These are phyloP conservation scores for Cassiopea xamachana DNA, from an alignment of 30 jellyfish, hydroid and myxozoan species.

Conservation along the genomic window DNA sequence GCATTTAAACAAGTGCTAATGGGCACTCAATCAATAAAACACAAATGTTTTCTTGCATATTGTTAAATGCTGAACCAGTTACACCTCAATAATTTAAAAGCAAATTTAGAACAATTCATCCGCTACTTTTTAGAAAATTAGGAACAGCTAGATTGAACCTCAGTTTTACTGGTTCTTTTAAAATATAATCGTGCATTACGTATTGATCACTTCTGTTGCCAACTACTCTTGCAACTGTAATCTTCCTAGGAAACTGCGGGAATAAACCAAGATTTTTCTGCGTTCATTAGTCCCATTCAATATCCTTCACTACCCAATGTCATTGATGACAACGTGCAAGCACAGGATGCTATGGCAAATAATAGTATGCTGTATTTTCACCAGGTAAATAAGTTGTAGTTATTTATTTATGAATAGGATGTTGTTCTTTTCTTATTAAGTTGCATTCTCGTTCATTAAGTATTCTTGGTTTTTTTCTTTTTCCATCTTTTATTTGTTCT, in stretches of 20 bases:
- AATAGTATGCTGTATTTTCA: conserved; percentile 89
- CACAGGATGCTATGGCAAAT: conserved; percentile 70
- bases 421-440: background rate
- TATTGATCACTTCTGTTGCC: too few species aligned
- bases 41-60: too few species aligned
- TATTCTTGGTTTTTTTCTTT: background rate
- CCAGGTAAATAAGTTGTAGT: conserved; percentile 50
- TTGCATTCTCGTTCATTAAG: background rate
- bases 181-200: too few species aligned
- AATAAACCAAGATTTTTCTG: conserved; percentile 45
- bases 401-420: too few species aligned
- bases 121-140: too few species aligned
- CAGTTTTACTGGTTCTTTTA: too few species aligned
- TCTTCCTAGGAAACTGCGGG: conserved; percentile 12
- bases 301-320: conserved; percentile 69
- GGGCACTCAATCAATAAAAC: too few species aligned
- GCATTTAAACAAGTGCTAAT: too few species aligned
- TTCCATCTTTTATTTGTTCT: background rate
- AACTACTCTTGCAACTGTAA: background rate
- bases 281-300: conserved; percentile 75
- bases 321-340: conserved; percentile 40
- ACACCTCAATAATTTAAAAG: too few species aligned
- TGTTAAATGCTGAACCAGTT: too few species aligned
- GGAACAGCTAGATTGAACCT: too few species aligned
- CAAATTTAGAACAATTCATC: too few species aligned